Percentiles rank a stretch among this genome's conserved stretches.
phyloP scores from a whole-genome alignment of 2,113 vertebrate genomes.

The Henicopernis longicauda region DNA sequence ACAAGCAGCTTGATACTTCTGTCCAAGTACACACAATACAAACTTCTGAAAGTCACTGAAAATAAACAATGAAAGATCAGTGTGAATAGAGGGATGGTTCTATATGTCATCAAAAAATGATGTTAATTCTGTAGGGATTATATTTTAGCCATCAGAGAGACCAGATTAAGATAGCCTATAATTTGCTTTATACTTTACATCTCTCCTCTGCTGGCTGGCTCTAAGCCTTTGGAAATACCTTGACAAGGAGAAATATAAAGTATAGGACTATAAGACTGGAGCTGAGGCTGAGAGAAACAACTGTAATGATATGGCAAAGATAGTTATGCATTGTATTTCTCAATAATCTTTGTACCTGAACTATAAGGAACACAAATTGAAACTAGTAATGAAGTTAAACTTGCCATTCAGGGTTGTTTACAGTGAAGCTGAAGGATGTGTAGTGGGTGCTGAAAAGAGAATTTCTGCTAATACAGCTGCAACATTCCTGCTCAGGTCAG shows the following conservation, averaged over 20 bases:
- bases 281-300: neutral
- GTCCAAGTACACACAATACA: neutral
- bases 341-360: neutral
- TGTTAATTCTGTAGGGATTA: neutral
- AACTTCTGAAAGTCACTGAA: neutral
- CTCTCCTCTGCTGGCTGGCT: neutral
- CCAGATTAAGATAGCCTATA: neutral
- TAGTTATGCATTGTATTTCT: neutral
- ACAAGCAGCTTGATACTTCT: neutral
- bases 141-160: neutral
- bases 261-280: neutral
- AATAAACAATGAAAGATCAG: neutral
- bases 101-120: neutral
- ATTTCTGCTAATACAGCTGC: neutral
- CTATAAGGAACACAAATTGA: neutral
- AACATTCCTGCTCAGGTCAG: neutral
- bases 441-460: neutral
- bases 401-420: neutral
- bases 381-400: neutral
- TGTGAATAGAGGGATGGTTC: neutral
- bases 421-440: neutral
- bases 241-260: neutral
- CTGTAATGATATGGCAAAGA: neutral
- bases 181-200: neutral
- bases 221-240: neutral